phyloP scores from a whole-genome alignment of 1,140 invertebrate species.

The Platorchestia sp. region DNA sequence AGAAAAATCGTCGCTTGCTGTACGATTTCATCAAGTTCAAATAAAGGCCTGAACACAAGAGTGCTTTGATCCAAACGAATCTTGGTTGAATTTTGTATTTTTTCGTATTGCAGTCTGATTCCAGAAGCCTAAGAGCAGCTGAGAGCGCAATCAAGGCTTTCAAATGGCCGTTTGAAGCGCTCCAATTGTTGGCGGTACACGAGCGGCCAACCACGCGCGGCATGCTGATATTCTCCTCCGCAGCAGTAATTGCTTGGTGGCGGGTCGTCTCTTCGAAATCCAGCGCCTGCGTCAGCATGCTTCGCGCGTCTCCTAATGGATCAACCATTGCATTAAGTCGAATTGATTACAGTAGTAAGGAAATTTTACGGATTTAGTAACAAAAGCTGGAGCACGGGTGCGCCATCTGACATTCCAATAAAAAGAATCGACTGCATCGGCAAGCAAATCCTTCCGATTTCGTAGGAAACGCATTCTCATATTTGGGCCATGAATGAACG shows the following conservation, averaged over 20 bases:
- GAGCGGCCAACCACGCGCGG: neutral
- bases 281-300: neutral
- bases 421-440: neutral
- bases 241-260: neutral
- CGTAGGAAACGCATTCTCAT: neutral
- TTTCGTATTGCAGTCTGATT: neutral
- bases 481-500: neutral
- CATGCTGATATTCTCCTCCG: neutral
- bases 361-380: neutral
- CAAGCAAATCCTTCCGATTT: neutral
- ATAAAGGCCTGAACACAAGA: neutral
- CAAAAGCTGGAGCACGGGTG: neutral
- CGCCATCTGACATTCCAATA: neutral
- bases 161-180: conserved; percentile 31
- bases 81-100: neutral
- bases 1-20: neutral
- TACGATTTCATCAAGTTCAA: neutral
- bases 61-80: neutral
- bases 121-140: neutral
- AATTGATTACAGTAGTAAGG: neutral
- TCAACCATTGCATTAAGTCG: neutral
- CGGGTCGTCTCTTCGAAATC: neutral
- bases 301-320: neutral
- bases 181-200: neutral
- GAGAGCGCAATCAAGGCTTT: conserved; percentile 37